Percentiles rank a stretch among this genome's conserved stretches.
Conservation (phyloP, 2,888 invertebrate species). For the Aethes cnicana region DNA sequence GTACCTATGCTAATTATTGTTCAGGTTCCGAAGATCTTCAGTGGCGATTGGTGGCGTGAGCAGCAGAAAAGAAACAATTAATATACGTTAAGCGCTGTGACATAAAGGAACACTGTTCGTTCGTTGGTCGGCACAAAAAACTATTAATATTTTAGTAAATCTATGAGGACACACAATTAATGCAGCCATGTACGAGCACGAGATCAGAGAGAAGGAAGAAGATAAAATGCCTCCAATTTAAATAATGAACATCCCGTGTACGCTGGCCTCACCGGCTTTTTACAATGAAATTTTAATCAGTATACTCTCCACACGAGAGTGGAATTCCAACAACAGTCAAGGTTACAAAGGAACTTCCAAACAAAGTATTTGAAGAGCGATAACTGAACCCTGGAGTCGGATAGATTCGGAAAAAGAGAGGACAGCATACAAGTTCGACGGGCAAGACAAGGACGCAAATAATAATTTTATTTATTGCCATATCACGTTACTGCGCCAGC, state of each 20-base stretch:
- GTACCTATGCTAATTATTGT: too few relatives aligned
- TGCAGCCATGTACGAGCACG: too few relatives aligned
- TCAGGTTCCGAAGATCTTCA: too few relatives aligned
- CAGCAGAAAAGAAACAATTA: too few relatives aligned
- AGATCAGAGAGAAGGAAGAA: slow-evolving; percentile 2
- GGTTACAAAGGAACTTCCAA: slow-evolving; percentile 72
- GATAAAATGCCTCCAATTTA: slow-evolving; percentile 12
- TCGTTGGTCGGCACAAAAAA: too few relatives aligned
- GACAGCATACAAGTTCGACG: slow-evolving; percentile 26
- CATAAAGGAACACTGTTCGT: too few relatives aligned
- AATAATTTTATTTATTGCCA: slow-evolving; percentile 75
- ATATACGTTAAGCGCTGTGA: too few relatives aligned
- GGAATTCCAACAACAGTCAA: slow-evolving; percentile 68
- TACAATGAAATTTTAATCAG: slow-evolving; percentile 30
- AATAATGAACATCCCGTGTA: slow-evolving; percentile 15
- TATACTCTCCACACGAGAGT: slow-evolving; percentile 40
- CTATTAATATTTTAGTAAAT: too few relatives aligned
- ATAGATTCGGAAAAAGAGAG: slow-evolving; percentile 52
- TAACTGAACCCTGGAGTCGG: slow-evolving; percentile 62
- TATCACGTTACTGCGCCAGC: slow-evolving; percentile 65
- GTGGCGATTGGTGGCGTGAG: too few relatives aligned
- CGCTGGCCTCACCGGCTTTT: slow-evolving; percentile 19
- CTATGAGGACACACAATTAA: too few relatives aligned
- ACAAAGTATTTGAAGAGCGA: slow-evolving; percentile 74
- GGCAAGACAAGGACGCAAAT: slow-evolving; percentile 46